Evolutionary conservation across 1,140 invertebrate species (phyloP), one percentile per base, ranked within the genome.

Genomic region (Tetragnatha versicolor): DNA sequence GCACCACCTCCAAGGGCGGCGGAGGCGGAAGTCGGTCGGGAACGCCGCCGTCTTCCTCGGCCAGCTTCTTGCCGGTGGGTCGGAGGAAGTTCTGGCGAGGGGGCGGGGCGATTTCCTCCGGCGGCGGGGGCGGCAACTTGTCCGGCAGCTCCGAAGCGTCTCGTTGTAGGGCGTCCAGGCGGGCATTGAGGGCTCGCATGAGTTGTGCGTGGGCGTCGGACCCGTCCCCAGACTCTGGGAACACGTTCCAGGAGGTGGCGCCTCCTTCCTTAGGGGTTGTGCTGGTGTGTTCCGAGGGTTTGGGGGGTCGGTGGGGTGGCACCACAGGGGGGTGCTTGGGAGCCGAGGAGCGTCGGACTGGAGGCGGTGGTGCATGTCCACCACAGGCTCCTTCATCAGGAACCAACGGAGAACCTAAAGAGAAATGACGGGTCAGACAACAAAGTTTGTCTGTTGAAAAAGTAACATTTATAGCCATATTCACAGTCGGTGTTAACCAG

Each of bases 101-200:
- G 17, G 61, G 61, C 1, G 7, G 9, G 14, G 27, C 12, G 9
- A 27, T 70, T 49, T 37, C 39, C n/a, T 37, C 27, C 37, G 73
- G 60, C 20, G 73, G 73, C 2, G 61, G 73, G 3, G 73, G 73
- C n/a, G 73, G 73, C 2, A 60, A 61, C 51, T 45, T 31, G 35
- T 45, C 58, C 4, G 60, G 55, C 20, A 45, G 33, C 2, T 27
- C 47, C 4, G 22, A 10, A 7, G 53, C 55, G 31, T 65, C 73
- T 22, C 35, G 20, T 45, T 79, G 76, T 5, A 79, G 29, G 27
- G 65, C 63, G 60, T 69, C 65, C 1, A 79, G 31, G 4, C 76
- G 76, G 22, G 76, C 76, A 69, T 79, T 79, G n/a, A 79, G 65
- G 1, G 76, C 76, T 69, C 65, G 37, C 76, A 79, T 79, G 35